phyloP scores from a whole-genome alignment of 2,888 invertebrate genomes.

The Strigamia crassipes region DNA sequence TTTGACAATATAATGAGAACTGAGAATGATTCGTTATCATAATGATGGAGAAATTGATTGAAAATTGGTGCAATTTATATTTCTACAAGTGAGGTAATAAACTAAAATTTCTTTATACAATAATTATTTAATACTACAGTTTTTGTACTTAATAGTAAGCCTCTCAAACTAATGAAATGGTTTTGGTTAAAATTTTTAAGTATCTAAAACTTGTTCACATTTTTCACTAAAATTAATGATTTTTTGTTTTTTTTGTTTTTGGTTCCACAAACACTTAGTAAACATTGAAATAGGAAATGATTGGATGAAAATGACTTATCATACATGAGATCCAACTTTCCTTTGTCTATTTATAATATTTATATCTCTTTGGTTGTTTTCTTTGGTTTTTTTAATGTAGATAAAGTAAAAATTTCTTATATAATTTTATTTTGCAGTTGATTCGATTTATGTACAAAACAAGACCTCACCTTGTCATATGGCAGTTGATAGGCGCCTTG shows the following conservation, averaged over 20 bases:
- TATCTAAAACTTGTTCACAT: conserved; percentile 7
- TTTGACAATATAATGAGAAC: conserved; percentile 14
- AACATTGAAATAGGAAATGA: conserved; percentile 36
- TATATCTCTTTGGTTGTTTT: not conserved
- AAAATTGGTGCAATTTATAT: not conserved
- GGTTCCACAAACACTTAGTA: conserved; percentile 10
- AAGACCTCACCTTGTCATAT: conserved; percentile 3
- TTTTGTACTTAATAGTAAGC: conserved; percentile 19
- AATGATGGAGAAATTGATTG: not conserved
- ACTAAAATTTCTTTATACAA: conserved; percentile 10
- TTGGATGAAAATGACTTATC: conserved; percentile 40
- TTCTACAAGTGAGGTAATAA: conserved; percentile 22
- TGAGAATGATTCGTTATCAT: not conserved
- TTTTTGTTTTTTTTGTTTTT: no score
- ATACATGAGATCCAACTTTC: conserved; percentile 35
- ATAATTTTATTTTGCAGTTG: conserved; percentile 23
- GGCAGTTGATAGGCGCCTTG: conserved; percentile 11
- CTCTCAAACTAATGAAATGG: conserved; percentile 16
- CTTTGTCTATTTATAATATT: conserved; percentile 32
- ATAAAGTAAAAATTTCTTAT: conserved; percentile 25
- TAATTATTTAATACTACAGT: conserved; percentile 6
- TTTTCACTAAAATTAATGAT: not conserved
- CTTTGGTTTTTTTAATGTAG: conserved; percentile 15
- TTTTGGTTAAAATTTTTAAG: not conserved
- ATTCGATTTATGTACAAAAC: conserved; percentile 40